Evolutionary conservation across 2,888 invertebrate species (phyloP).

Genomic region (Noctua pronuba): DNA sequence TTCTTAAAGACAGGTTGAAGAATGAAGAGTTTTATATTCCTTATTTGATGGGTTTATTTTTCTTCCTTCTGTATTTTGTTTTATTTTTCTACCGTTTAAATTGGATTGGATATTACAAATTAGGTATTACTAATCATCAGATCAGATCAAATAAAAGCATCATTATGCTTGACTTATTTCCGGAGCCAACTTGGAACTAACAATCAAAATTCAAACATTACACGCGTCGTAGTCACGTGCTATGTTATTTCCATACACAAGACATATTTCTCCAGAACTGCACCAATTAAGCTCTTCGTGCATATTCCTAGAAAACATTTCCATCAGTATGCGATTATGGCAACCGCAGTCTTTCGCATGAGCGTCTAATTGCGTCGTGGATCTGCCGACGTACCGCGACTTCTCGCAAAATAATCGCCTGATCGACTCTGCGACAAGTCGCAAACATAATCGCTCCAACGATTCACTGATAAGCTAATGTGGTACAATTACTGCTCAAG

Average conservation of each 20-base stretch:
- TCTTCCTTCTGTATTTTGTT: background rate
- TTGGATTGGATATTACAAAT: background rate
- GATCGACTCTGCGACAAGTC: conserved; percentile 30
- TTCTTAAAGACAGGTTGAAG: conserved; percentile 1
- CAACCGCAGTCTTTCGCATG: conserved; percentile 26
- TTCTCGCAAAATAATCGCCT: conserved; percentile 42
- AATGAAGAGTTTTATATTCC: background rate
- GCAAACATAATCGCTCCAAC: conserved; percentile 40
- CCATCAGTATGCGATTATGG: conserved; percentile 40
- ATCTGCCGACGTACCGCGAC: conserved; percentile 27
- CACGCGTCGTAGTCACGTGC: background rate
- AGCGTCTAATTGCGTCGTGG: conserved; percentile 42
- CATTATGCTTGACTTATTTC: background rate
- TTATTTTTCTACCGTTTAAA: no score
- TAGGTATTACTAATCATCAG: conserved; percentile 10
- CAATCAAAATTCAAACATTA: background rate
- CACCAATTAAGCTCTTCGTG: conserved; percentile 29
- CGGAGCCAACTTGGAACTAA: background rate
- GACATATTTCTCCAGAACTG: conserved; percentile 26
- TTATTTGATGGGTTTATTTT: background rate
- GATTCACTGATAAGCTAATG: conserved; percentile 42
- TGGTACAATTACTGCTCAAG: conserved; percentile 26
- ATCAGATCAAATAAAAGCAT: background rate
- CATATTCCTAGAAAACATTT: conserved; percentile 42
- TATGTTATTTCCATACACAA: background rate